These are phyloP conservation scores for Bemisia tabaci DNA, from an alignment of 1,140 invertebrate species.

Conservation along the genomic window DNA sequence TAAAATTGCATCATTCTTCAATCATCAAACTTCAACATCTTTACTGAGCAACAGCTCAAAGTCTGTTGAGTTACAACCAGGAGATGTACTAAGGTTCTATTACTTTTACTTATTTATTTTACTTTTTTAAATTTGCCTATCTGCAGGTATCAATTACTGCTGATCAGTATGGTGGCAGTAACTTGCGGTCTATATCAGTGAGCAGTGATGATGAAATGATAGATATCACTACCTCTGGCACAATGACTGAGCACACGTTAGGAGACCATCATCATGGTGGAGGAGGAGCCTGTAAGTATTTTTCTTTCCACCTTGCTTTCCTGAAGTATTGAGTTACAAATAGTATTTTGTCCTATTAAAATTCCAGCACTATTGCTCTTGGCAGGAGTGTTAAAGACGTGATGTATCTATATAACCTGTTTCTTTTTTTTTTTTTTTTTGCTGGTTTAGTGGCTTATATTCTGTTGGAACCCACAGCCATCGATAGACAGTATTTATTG, in stretches of 20 bases:
- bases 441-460: too few relatives aligned
- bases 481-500: too few relatives aligned
- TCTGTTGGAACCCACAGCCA: too few relatives aligned
- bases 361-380: slow-evolving; percentile 8
- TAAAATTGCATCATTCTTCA: too few relatives aligned
- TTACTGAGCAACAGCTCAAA: too few relatives aligned
- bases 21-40: too few relatives aligned
- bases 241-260: slow-evolving; percentile 30
- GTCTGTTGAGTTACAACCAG: too few relatives aligned
- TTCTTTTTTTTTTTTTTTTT: slow-evolving; percentile 3
- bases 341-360: not conserved
- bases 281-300: slow-evolving; percentile 10
- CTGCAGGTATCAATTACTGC: not conserved
- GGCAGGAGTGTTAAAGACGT: slow-evolving; percentile 5
- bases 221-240: slow-evolving; percentile 41
- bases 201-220: slow-evolving; percentile 49
- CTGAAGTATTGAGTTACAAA: not conserved
- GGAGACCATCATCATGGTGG: slow-evolving; percentile 27
- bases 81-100: too few relatives aligned
- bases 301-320: not conserved
- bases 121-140: not conserved
- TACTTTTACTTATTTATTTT: not conserved
- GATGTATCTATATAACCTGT: not conserved
- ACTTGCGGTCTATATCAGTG: slow-evolving; percentile 25
- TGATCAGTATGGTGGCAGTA: not conserved